Base-by-base conservation (phyloP, 2,113 vertebrate species). In the Onychostoma macrolepis region DNA sequence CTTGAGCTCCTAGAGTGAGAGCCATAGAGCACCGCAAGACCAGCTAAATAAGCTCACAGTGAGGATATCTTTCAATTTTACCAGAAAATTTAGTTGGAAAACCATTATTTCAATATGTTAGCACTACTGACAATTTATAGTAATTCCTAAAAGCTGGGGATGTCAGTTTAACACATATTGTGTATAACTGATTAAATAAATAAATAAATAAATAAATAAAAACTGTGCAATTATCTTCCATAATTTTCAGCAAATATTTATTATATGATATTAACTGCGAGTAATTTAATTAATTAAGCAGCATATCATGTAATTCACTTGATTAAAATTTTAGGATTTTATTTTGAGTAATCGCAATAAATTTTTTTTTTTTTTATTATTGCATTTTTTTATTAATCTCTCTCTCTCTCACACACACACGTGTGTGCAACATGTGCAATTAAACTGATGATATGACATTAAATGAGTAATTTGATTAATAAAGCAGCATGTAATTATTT, bases 1-100 rank as follows among this genome's bases (percentile, higher is more conserved):
- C 43, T 77, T 80, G 38, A 76, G 83, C 86, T 83, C 87, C 80
- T 50, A 83, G 75, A 81, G 75, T 78, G 85, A 87, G 75, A 77
- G 26, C 41, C 80, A 48, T 15, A 67, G 5, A 6, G 4, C 61
- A 6, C 7, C 5, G 30, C 28, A 21, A 83, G 65, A 69, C 19
- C 12, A 17, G 10, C 4, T 3, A 74, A 36, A 84, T 71, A 74
- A 72, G 63, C 80, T 83, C 43, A 24, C 4, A 38, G 69, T 38
- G 30, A 56, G 30, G 30, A 33, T 12, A 74, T 24, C 38, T 33
- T 72, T 38, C 8, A 10, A n/a, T 53, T 80, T 61, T 13, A 41
- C 78, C 21, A 41, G 11, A 61, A 80, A n/a, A 7, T 38, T 26
- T 48, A 11, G 15, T 36, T 65, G 36, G 4, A 41, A 38, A 72